Evolutionary conservation across 2,113 vertebrate species (phyloP), one percentile per base, ranked within the genome.

Genomic region (Ramphastos sulfuratus): DNA sequence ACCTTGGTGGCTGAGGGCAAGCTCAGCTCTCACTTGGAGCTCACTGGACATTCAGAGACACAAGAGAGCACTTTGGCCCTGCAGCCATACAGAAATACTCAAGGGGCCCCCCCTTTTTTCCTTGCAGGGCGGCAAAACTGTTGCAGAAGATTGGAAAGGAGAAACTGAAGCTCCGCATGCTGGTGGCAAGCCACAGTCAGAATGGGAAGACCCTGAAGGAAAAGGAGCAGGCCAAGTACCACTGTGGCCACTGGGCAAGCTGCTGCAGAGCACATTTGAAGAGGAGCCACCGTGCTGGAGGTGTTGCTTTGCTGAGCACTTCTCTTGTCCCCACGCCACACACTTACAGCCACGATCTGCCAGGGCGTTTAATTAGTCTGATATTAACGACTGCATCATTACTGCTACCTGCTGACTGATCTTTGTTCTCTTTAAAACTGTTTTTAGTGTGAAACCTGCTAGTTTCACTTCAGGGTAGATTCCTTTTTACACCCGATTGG

Each of bases 281-380:
- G 23, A 18, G 61, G 17, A 35, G 52, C 10, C 12, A 10, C 0
- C 0, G 48, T 48, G 44, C 58, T 37, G 25, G 58, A 72, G 73
- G 37, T 33, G 7, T 20, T 3, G 4, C 64, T 85, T 21, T 70
- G n/a, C 48, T 17, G 10, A 70, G 48, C 17, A 6, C 33, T 17
- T 75, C 50, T 60, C 39, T 50, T 46, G 28, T 63, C 6, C 44
- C n/a, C 19, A 31, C 61, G 79, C 19, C 8, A n/a, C 44, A 30
- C 0, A 0, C 42, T 86, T 35, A 28, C 7, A 76, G 73, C 55
- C 58, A 31, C 1, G 5, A 6, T 37, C 65, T 80, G 78, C 33
- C 66, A 78, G 50, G 78, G 55, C 33, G 56, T 17, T 69, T 73
- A 35, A 81, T 72, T 71, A 64, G 48, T 42, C 52, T 83, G 25